Conservation (phyloP, 1,140 invertebrate genomes). For the Drosophila pruinosa region DNA sequence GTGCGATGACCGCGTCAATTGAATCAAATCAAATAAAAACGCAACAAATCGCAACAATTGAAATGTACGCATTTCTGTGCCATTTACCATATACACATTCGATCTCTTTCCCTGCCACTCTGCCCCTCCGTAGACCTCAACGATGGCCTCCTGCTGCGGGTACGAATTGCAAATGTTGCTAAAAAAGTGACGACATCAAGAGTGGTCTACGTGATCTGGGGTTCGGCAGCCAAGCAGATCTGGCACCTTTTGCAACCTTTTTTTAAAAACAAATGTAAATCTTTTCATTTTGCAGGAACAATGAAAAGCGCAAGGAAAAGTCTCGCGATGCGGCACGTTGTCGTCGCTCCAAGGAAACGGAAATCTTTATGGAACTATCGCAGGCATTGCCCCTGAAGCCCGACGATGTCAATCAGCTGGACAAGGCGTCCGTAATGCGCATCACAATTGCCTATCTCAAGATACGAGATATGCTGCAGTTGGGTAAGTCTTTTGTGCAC, state of each 20-base stretch:
- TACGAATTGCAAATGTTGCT: constrained; percentile 26
- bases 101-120: neutral
- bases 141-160: neutral
- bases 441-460: constrained; percentile 96
- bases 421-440: constrained; percentile 97
- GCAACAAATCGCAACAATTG: constrained; percentile 65
- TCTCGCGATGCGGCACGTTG: constrained; percentile 96
- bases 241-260: neutral
- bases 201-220: constrained; percentile 62
- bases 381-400: constrained; percentile 90
- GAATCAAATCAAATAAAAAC: constrained; percentile 71
- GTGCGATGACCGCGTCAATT: constrained; percentile 57
- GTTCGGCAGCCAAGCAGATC: neutral
- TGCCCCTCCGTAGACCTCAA: neutral
- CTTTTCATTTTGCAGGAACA: constrained; percentile 86
- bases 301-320: constrained; percentile 98
- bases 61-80: constrained; percentile 64
- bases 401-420: constrained; percentile 91
- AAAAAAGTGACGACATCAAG: neutral
- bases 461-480: constrained; percentile 90
- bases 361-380: constrained; percentile 95
- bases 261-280: constrained; percentile 25
- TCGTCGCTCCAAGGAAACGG: constrained; percentile 95
- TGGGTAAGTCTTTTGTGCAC: constrained; percentile 86
- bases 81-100: neutral